Conservation (phyloP, 1,140 invertebrate genomes). For the Neuroterus valhalla region DNA sequence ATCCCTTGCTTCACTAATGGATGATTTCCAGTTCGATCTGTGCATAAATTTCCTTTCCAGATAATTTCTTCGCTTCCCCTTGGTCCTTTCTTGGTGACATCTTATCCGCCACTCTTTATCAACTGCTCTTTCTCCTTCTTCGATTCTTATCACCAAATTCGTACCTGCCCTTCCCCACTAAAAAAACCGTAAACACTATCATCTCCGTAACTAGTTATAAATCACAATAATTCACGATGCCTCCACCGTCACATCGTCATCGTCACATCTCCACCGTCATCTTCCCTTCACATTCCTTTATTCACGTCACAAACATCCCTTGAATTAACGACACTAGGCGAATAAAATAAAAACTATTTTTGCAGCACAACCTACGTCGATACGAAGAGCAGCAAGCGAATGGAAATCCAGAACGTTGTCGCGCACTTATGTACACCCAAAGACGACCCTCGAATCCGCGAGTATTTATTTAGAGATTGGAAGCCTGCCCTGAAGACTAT, state of each 20-base stretch:
- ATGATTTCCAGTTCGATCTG: too few relatives aligned
- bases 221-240: constrained; percentile 18
- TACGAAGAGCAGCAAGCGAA: neutral
- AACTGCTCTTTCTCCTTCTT: neutral
- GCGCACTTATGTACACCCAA: neutral
- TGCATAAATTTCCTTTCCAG: too few relatives aligned
- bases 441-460: neutral
- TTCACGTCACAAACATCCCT: constrained; percentile 4
- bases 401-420: neutral
- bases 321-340: constrained; percentile 12
- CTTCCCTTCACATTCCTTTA: neutral
- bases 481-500: constrained; percentile 71
- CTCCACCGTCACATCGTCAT: neutral
- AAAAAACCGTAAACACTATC: constrained; percentile 5
- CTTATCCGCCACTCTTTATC: neutral
- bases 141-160: neutral
- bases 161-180: neutral
- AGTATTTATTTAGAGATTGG: constrained; percentile 54
- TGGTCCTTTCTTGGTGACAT: neutral
- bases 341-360: constrained; percentile 2
- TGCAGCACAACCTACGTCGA: neutral
- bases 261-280: too few relatives aligned
- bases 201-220: constrained; percentile 13
- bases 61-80: neutral
- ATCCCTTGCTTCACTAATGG: too few relatives aligned